phyloP scores from a whole-genome alignment of 1,140 invertebrate genomes.

The Pectinophora gossypiella region DNA sequence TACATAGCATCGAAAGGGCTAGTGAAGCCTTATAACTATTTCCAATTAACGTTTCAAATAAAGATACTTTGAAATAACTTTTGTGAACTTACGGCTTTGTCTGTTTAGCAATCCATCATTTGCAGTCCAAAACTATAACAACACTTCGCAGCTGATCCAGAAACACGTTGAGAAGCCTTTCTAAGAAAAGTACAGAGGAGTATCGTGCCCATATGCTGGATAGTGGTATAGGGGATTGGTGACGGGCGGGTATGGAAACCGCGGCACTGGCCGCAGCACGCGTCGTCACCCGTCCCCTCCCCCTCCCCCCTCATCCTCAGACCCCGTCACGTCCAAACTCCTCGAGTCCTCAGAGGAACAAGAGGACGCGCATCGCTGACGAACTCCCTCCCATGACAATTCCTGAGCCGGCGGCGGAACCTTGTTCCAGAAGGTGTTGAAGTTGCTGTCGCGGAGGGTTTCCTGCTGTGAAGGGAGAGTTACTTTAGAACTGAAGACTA shows the following conservation, averaged over 20 bases:
- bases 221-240: slow-evolving; percentile 40
- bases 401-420: slow-evolving; percentile 46
- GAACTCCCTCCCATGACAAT: slow-evolving; percentile 43
- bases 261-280: slow-evolving; percentile 71
- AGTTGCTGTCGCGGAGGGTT: slow-evolving; percentile 53
- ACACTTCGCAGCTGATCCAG: too few relatives aligned
- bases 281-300: slow-evolving; percentile 63
- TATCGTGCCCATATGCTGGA: slow-evolving; percentile 41
- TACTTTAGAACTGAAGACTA: too few relatives aligned
- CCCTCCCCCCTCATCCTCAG: slow-evolving; percentile 58
- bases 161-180: too few relatives aligned
- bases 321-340: slow-evolving; percentile 70
- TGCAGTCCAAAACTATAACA: too few relatives aligned
- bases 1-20: too few relatives aligned
- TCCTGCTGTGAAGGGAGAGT: too few relatives aligned
- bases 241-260: slow-evolving; percentile 51
- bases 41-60: too few relatives aligned
- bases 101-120: too few relatives aligned
- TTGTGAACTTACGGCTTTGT: too few relatives aligned
- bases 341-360: slow-evolving; percentile 68
- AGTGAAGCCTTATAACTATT: too few relatives aligned
- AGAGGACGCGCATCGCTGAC: slow-evolving; percentile 43
- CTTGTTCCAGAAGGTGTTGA: slow-evolving; percentile 70
- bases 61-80: too few relatives aligned
- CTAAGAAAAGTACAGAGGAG: slow-evolving; percentile 53